A percentile compares a stretch with the other conserved stretches of the same genome.
Conservation (phyloP, 2,797 vertebrate species). For the Sebastes wilsoni region DNA sequence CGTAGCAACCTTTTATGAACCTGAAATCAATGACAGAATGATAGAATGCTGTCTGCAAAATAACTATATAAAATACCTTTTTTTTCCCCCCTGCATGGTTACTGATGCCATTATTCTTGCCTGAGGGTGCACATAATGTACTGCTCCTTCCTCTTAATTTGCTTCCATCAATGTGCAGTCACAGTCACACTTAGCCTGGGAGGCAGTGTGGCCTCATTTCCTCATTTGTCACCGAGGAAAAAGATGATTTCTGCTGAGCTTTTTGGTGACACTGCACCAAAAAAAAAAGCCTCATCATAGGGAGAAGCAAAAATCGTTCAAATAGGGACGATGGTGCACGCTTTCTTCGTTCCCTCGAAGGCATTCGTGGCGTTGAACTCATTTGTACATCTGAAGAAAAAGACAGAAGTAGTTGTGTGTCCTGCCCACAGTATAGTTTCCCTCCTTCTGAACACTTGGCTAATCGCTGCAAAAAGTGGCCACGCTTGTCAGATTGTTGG, state of each 20-base stretch:
- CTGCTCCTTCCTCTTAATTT: constrained; percentile 22
- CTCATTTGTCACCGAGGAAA: constrained; percentile 1
- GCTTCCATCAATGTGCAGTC: constrained; percentile 22
- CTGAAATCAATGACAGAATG: constrained; percentile 19
- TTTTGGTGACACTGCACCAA: constrained; percentile 1
- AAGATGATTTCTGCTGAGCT: constrained; percentile 1
- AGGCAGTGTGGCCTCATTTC: constrained; percentile 23
- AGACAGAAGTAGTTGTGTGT: background rate
- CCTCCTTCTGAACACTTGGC: background rate
- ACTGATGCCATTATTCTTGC: background rate
- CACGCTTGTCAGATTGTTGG: background rate
- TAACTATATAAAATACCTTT: background rate
- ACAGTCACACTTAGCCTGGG: background rate
- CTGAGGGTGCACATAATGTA: constrained; percentile 5
- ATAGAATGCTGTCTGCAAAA: constrained; percentile 6
- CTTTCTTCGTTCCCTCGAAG: background rate
- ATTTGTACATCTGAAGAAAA: background rate
- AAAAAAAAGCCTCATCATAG: background rate
- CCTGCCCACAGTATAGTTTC: background rate
- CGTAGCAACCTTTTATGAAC: constrained; percentile 9
- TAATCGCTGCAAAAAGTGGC: background rate
- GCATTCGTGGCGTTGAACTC: background rate
- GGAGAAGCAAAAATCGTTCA: background rate
- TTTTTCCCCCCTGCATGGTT: background rate
- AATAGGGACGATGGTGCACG: background rate